These are phyloP conservation scores for Hyalella azteca DNA, from an alignment of 2,888 invertebrate genomes.

Conservation along the genomic window DNA sequence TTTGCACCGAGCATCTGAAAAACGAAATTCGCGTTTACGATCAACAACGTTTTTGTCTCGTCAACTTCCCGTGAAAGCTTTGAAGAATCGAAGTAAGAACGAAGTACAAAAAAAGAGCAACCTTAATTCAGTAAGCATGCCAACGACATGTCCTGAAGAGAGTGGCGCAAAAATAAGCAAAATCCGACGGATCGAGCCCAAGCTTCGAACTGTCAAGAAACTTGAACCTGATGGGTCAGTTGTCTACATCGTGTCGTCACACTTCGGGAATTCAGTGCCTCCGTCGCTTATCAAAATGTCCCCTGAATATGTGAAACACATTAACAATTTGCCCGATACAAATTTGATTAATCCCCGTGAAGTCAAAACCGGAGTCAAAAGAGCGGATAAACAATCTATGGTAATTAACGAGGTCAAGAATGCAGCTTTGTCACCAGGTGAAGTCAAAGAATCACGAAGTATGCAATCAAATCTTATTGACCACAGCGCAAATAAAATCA, in stretches of 20 bases:
- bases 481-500: neutral
- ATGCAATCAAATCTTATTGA: neutral
- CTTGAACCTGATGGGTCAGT: conserved; percentile 10
- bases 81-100: neutral
- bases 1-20: no score
- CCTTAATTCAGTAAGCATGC: neutral
- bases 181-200: neutral
- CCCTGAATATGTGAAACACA: neutral
- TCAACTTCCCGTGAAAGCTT: no score
- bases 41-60: no score
- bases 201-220: neutral
- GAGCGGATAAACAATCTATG: neutral
- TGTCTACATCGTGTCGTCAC: neutral
- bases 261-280: neutral
- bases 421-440: neutral
- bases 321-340: neutral
- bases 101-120: neutral
- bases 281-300: conserved; percentile 5
- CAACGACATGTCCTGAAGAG: neutral
- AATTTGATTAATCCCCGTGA: neutral
- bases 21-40: neutral
- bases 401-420: neutral
- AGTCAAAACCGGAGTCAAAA: neutral
- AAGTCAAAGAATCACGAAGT: neutral
- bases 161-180: neutral